These are phyloP conservation scores for Nematopogon swammerdamellus DNA, from an alignment of 2,888 invertebrate genomes.

Conservation along the genomic window DNA sequence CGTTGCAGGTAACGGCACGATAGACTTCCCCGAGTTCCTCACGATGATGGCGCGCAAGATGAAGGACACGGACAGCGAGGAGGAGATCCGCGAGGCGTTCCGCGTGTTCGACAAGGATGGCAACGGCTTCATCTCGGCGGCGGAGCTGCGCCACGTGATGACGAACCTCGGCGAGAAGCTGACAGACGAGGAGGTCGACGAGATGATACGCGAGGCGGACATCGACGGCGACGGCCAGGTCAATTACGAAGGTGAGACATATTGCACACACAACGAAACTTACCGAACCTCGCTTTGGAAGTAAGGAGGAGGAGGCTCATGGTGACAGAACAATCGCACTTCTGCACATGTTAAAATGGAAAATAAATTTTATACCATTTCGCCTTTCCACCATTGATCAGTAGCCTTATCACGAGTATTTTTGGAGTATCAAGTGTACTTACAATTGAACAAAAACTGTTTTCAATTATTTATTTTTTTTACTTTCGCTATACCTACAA, in stretches of 20 bases:
- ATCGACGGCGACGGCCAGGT: slow-evolving; percentile 99
- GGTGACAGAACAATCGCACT: too few species aligned
- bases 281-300: too few species aligned
- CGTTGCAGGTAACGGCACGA: slow-evolving; percentile 92
- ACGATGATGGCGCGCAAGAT: slow-evolving; percentile 99
- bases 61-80: slow-evolving; percentile 99
- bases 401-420: too few species aligned
- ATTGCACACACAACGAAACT: too few species aligned
- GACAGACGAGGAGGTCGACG: slow-evolving; percentile 98
- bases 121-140: slow-evolving; percentile 98
- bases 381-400: too few species aligned
- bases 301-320: too few species aligned
- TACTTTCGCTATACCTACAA: too few species aligned
- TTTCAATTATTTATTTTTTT: too few species aligned
- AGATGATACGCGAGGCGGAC: slow-evolving; percentile 99
- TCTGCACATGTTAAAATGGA: too few species aligned
- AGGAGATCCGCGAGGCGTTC: slow-evolving; percentile 98
- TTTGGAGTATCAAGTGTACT: too few species aligned
- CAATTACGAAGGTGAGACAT: slow-evolving; percentile 86
- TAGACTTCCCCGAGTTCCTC: slow-evolving; percentile 99
- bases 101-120: slow-evolving; percentile 99
- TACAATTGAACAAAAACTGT: too few species aligned
- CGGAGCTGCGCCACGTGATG: slow-evolving; percentile 98
- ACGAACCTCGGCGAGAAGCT: slow-evolving; percentile 99
- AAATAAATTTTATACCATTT: too few species aligned